Evolutionary conservation across 2,113 vertebrate genomes (phyloP).

Genomic region (Cyanocitta stelleri): DNA sequence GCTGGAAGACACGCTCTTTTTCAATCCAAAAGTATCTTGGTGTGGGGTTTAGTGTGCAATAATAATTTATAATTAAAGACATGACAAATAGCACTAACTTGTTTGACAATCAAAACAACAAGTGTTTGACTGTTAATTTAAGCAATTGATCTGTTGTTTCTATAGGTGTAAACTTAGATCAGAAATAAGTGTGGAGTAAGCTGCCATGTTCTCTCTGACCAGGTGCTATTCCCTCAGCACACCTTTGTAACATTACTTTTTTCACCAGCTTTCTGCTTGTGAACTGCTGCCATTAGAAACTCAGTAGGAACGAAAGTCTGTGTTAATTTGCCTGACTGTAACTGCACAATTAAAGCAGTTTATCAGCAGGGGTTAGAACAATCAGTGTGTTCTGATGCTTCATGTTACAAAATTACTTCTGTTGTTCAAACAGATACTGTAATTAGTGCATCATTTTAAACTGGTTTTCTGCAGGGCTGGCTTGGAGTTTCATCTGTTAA

Average conservation of each 20-base stretch:
- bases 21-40: background rate
- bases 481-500: background rate
- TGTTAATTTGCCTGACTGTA: constrained; percentile 65
- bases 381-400: constrained; percentile 61
- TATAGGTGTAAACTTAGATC: accelerated
- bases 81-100: background rate
- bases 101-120: background rate
- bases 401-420: constrained; percentile 63
- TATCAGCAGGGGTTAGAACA: constrained; percentile 65
- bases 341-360: constrained; percentile 66
- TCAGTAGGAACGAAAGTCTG: constrained; percentile 57
- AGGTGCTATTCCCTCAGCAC: background rate
- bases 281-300: constrained; percentile 55
- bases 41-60: background rate
- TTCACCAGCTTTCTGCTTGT: background rate
- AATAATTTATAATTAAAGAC: background rate
- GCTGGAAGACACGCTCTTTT: background rate
- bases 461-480: constrained; percentile 9
- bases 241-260: background rate
- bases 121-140: background rate
- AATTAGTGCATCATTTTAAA: constrained; percentile 67
- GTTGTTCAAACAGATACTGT: constrained; percentile 70
- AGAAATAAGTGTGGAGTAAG: background rate
- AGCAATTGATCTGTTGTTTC: background rate
- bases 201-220: background rate